Conservation (phyloP, 2,888 invertebrate species). For the Drosophila neutralis region DNA sequence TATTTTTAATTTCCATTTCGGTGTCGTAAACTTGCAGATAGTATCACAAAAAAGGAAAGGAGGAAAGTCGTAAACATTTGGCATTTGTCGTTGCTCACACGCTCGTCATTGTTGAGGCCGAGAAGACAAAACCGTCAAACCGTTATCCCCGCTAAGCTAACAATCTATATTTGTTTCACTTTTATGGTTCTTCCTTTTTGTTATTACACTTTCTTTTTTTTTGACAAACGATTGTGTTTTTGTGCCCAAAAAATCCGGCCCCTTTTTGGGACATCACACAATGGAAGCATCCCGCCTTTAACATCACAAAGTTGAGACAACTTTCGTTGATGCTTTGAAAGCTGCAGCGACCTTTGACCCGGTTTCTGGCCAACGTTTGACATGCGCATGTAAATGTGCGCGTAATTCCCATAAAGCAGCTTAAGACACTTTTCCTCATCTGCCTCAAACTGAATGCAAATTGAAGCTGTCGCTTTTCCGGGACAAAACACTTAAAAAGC, state of each 20-base stretch:
- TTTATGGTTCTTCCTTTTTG: slow-evolving; percentile 32
- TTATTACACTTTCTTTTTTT: slow-evolving; percentile 1
- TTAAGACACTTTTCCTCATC: slow-evolving; percentile 68
- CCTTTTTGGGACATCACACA: slow-evolving; percentile 53
- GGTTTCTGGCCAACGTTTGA: slow-evolving; percentile 64
- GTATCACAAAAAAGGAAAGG: background rate
- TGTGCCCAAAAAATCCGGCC: slow-evolving; percentile 38
- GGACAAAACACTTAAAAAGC: slow-evolving; percentile 69
- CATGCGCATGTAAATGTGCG: slow-evolving; percentile 71
- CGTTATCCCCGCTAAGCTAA: slow-evolving; percentile 60
- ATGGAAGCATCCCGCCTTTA: slow-evolving; percentile 69
- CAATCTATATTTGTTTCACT: slow-evolving; percentile 51
- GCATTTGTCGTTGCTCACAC: slow-evolving; percentile 47
- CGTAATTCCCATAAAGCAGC: slow-evolving; percentile 78
- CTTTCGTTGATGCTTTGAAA: slow-evolving; percentile 67
- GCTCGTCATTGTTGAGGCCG: slow-evolving; percentile 39
- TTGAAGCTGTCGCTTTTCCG: slow-evolving; percentile 61
- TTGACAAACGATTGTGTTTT: slow-evolving; percentile 43
- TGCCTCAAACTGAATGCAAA: slow-evolving; percentile 8
- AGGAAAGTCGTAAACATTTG: slow-evolving; percentile 30
- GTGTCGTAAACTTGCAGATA: slow-evolving; percentile 10
- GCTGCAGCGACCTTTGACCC: slow-evolving; percentile 71
- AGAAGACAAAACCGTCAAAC: slow-evolving; percentile 27
- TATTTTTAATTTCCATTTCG: background rate
- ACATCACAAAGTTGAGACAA: slow-evolving; percentile 62